Conservation (phyloP, 2,888 invertebrate species). For the Andrena hattorfiana region DNA sequence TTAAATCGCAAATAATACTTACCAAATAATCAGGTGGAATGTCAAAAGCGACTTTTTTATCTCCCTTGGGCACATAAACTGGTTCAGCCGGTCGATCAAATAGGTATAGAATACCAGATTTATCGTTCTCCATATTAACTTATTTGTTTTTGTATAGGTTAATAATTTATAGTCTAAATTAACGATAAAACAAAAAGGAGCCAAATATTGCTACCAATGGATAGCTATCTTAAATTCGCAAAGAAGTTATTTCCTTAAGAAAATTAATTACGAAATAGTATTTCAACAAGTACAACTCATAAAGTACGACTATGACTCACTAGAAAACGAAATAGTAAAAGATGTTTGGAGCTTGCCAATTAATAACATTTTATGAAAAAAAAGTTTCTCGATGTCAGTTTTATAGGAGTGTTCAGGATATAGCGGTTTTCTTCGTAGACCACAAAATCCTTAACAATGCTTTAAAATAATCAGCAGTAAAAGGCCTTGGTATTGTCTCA, state of each 20-base stretch:
- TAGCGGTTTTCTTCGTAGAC: conserved; percentile 39
- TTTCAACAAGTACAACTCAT: neutral
- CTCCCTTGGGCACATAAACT: conserved; percentile 91
- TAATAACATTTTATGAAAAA: neutral
- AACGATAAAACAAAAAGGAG: neutral
- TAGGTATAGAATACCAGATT: conserved; percentile 83
- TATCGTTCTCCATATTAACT: conserved; percentile 51
- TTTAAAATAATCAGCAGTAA: neutral
- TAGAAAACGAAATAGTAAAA: neutral
- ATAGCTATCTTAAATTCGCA: neutral
- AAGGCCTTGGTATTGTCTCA: neutral
- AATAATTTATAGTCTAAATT: neutral
- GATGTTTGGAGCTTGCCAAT: neutral
- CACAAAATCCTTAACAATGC: conserved; percentile 57
- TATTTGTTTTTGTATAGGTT: neutral
- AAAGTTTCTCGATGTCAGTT: neutral
- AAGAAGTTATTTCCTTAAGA: neutral
- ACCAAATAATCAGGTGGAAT: conserved; percentile 89
- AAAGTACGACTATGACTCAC: neutral
- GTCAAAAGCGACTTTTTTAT: conserved; percentile 87
- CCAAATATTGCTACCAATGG: neutral
- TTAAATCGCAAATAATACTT: conserved; percentile 79
- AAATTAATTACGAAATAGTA: neutral
- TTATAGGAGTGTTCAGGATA: conserved; percentile 59
- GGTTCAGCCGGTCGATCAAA: conserved; percentile 93